These are phyloP conservation scores for Limnephilus marmoratus DNA, from an alignment of 2,888 invertebrate species.

Conservation along the genomic window DNA sequence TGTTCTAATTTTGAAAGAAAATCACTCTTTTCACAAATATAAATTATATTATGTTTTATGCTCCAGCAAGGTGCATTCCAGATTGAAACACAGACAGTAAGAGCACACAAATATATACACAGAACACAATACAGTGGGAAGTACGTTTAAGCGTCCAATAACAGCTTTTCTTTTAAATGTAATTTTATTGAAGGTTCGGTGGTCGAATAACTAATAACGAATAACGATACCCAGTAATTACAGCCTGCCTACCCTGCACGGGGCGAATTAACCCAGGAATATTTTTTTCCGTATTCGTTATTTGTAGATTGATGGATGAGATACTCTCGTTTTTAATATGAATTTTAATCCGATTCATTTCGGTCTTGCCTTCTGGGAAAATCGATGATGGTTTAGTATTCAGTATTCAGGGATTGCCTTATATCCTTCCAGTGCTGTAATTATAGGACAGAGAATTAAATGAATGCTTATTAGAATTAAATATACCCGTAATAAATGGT, in stretches of 20 bases:
- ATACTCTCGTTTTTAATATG: constrained; percentile 63
- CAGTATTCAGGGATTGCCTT: constrained; percentile 23
- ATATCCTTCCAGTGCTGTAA: constrained; percentile 13
- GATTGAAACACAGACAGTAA: not conserved
- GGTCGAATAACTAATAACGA: constrained; percentile 47
- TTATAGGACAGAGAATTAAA: constrained; percentile 26
- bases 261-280: constrained; percentile 62
- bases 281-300: constrained; percentile 65
- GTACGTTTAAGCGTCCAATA: constrained; percentile 58
- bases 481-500: not conserved
- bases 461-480: not conserved
- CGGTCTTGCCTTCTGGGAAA: constrained; percentile 49
- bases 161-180: constrained; percentile 66
- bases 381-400: constrained; percentile 37
- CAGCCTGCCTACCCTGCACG: constrained; percentile 59
- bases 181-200: constrained; percentile 64
- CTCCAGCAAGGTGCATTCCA: not conserved
- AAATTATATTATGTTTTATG: not conserved
- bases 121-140: constrained; percentile 19
- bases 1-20: too few species aligned
- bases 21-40: too few species aligned
- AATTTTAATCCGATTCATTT: constrained; percentile 63
- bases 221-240: constrained; percentile 63
- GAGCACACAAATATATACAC: not conserved
- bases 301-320: constrained; percentile 66